Conservation (phyloP, 2,888 invertebrate species). For the Tethea ocularis region DNA sequence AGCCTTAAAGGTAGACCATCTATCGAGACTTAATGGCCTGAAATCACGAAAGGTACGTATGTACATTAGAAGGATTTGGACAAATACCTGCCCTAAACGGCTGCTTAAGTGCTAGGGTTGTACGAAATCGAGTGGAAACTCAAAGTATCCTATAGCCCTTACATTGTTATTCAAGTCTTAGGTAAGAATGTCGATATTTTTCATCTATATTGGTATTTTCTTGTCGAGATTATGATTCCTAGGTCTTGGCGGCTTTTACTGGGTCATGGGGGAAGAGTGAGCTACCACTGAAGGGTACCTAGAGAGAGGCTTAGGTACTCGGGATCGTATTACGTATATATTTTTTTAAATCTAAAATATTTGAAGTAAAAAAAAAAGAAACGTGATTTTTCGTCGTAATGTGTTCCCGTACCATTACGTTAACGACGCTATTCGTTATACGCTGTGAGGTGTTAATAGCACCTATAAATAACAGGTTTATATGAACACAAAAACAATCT, state of each 20-base stretch:
- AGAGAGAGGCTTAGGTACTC: too few relatives aligned
- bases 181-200: too few relatives aligned
- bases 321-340: too few relatives aligned
- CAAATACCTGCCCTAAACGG: conserved; percentile 13
- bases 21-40: conserved; percentile 31
- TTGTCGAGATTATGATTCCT: too few relatives aligned
- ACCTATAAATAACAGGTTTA: conserved; percentile 30
- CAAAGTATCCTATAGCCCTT: conserved; percentile 14
- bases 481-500: conserved; percentile 21
- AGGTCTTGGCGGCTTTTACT: too few relatives aligned
- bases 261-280: too few relatives aligned
- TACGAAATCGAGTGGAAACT: conserved; percentile 22
- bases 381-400: not conserved
- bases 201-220: too few relatives aligned
- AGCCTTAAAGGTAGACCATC: conserved; percentile 30
- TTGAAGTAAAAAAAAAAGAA: not conserved
- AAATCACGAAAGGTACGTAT: conserved; percentile 35
- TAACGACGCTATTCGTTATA: conserved; percentile 2
- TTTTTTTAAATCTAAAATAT: not conserved
- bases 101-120: conserved; percentile 8
- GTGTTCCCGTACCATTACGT: not conserved
- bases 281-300: too few relatives aligned
- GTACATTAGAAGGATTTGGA: conserved; percentile 24
- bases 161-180: conserved; percentile 13
- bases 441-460: conserved; percentile 25